Evolutionary conservation across 64 coral and sea anemone species (phyloP).

Genomic region (Actinia tenebrosa): DNA sequence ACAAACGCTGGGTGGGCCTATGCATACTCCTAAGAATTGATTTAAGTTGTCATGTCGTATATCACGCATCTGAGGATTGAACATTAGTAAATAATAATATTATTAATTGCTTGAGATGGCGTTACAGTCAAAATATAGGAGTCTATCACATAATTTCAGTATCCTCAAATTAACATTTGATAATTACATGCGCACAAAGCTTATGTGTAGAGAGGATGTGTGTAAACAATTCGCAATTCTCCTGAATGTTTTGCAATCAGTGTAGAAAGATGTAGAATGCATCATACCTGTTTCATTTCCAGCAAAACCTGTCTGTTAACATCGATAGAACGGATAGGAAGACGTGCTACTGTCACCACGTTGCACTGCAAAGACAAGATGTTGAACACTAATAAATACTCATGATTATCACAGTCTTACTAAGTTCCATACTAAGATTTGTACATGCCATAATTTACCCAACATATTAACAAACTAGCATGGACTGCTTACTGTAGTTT

Average conservation of each 20-base stretch:
- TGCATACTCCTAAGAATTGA: constrained; percentile 81
- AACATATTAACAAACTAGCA: too few species aligned
- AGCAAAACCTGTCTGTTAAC: constrained; percentile 64
- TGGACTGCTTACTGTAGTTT: too few species aligned
- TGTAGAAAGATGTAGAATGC: too few species aligned
- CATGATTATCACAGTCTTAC: too few species aligned
- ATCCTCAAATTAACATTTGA: neutral
- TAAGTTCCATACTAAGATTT: neutral
- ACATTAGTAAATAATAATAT: too few species aligned
- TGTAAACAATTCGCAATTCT: neutral
- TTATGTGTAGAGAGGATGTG: too few species aligned
- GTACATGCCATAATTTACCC: too few species aligned
- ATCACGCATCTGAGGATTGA: constrained; percentile 62
- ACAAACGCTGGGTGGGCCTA: constrained; percentile 64
- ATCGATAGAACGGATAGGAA: constrained; percentile 61
- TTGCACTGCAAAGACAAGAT: constrained; percentile 49
- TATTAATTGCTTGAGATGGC: too few species aligned
- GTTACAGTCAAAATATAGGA: too few species aligned
- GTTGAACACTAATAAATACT: too few species aligned
- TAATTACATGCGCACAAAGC: neutral
- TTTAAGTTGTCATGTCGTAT: constrained; percentile 90
- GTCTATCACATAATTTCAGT: too few species aligned
- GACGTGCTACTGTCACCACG: constrained; percentile 61
- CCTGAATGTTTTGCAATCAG: too few species aligned
- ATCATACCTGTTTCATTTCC: constrained; percentile 72